Conservation (phyloP, 2,888 invertebrate genomes). For the Achlya flavicornis region DNA sequence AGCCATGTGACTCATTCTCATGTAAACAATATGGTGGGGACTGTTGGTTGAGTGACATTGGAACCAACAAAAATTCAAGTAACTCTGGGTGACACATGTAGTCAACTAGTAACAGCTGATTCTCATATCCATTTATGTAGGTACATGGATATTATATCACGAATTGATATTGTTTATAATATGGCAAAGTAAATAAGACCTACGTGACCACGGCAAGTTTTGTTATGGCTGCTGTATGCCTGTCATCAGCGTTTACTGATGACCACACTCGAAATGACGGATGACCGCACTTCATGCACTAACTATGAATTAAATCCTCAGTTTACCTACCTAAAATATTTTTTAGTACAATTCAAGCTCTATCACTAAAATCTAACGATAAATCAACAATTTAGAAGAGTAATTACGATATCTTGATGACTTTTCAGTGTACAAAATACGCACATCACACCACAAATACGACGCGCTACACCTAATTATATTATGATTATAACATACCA, state of each 20-base stretch:
- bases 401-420: slow-evolving; percentile 4
- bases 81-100: not conserved
- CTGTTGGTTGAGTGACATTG: not conserved
- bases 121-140: not conserved
- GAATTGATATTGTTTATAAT: not conserved
- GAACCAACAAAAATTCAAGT: not conserved
- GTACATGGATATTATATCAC: not conserved
- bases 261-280: slow-evolving; percentile 18
- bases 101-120: not conserved
- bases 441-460: not conserved
- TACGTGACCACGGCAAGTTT: slow-evolving; percentile 60
- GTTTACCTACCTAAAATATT: not conserved
- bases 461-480: slow-evolving; percentile 1
- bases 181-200: slow-evolving; percentile 32
- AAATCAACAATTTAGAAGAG: not conserved
- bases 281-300: not conserved
- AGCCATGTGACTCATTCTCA: not conserved
- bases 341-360: not conserved
- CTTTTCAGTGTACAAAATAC: not conserved
- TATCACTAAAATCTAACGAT: not conserved
- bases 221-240: slow-evolving; percentile 54
- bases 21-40: not conserved
- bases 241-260: slow-evolving; percentile 31
- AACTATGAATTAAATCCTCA: not conserved
- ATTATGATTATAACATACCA: slow-evolving; percentile 19